Conservation (phyloP, 2,797 vertebrate genomes). For the Atherinosoma microstoma region DNA sequence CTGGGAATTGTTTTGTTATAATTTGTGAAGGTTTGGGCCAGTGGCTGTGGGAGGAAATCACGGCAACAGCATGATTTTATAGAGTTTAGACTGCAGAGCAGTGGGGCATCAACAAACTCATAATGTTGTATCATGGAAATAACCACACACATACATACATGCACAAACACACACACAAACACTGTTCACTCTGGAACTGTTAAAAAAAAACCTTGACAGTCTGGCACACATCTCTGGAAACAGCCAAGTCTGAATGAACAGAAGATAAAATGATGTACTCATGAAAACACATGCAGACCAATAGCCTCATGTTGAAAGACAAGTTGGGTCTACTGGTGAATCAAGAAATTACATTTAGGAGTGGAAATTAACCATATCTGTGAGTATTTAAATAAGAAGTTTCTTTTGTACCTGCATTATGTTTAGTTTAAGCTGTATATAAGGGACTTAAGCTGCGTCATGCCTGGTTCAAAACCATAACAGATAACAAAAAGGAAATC, state of each 20-base stretch:
- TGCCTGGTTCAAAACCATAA: too few relatives aligned
- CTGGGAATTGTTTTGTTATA: slow-evolving; percentile 41
- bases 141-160: slow-evolving; percentile 17
- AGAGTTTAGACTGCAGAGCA: slow-evolving; percentile 48
- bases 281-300: slow-evolving; percentile 9
- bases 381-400: not conserved
- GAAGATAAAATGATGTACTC: slow-evolving; percentile 11
- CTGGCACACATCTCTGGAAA: slow-evolving; percentile 32
- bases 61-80: slow-evolving; percentile 19
- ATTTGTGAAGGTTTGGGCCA: slow-evolving; percentile 36
- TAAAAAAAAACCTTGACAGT: slow-evolving; percentile 25
- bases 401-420: not conserved
- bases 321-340: not conserved
- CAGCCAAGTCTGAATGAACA: not conserved
- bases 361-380: not conserved
- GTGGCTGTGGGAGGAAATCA: slow-evolving; percentile 54
- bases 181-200: slow-evolving; percentile 28
- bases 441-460: not conserved
- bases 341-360: not conserved
- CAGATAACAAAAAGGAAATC: too few relatives aligned
- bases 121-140: slow-evolving; percentile 35
- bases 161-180: slow-evolving; percentile 22
- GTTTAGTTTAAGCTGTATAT: not conserved
- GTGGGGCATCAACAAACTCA: slow-evolving; percentile 24
- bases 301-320: slow-evolving; percentile 8